Percentiles rank a stretch among this genome's conserved stretches.
Evolutionary conservation across 2,113 vertebrate genomes (phyloP).

Genomic region (Pardalotus punctatus): DNA sequence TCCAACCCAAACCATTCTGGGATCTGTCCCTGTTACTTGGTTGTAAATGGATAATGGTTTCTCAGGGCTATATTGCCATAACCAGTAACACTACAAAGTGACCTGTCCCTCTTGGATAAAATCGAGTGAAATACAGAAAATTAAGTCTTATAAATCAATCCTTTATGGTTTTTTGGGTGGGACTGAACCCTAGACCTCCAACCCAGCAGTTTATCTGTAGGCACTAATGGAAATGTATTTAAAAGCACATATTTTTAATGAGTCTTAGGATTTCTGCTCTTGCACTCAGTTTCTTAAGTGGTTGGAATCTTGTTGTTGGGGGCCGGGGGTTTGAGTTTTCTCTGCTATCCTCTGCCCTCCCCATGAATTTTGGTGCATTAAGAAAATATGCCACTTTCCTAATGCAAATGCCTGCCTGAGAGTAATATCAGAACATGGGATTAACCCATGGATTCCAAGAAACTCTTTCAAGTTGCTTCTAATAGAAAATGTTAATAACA

Average conservation of each 20-base stretch:
- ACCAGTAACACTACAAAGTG: neutral
- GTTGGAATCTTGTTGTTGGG: neutral
- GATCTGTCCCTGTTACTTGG: neutral
- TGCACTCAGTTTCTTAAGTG: neutral
- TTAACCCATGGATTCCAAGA: neutral
- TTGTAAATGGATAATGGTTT: neutral
- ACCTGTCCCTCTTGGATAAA: neutral
- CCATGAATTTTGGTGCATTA: neutral
- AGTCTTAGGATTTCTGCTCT: neutral
- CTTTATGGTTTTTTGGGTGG: neutral
- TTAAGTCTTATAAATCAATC: neutral
- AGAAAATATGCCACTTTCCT: neutral
- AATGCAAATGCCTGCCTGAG: neutral
- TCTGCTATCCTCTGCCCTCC: neutral
- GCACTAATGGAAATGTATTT: neutral
- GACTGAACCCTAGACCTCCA: neutral
- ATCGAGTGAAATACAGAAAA: neutral
- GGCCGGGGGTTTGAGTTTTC: neutral
- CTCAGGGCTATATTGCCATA: neutral
- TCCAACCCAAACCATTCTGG: neutral
- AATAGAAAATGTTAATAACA: neutral
- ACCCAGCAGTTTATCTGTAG: neutral
- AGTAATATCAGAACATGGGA: neutral
- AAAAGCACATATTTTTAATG: accelerated
- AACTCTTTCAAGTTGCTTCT: neutral